Evolutionary conservation across 2,888 invertebrate species (phyloP), one percentile per base, ranked within the genome.

Genomic region (Masnerella sp.): DNA sequence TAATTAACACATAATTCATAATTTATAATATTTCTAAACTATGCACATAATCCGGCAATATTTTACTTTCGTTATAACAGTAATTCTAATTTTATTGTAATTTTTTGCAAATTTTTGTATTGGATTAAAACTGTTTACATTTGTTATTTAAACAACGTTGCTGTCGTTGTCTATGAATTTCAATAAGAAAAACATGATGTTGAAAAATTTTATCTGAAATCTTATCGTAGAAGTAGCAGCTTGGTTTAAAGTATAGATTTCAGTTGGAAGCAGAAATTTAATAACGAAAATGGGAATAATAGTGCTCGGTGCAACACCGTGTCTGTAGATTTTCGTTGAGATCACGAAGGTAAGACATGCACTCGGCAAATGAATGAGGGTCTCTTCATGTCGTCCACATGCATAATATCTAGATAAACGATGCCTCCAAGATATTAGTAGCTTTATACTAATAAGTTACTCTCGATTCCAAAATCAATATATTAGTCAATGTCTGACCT

Each of bases 331-430:
- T 69, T 61, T 59, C 54, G 15, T 58, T n/a, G 61, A 59, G 52
- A 61, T 61, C 61, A 32, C 28, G 42, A 54, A 61, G 61, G 59
- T 61, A 69, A 69, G 61, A 61, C 54, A 20, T 61, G 59, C 32
- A 61, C 54, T 56, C 69, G 25, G 61, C 40, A 61, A 69, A 61
- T 69, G 69, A 69, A 69, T 61, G 32, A 69, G 61, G 15, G 40
- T 70, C 61, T 62, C 70, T 70, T 56, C 62, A 56, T 18, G 69
- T 69, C 69, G 61, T 54, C 40, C 61, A 69, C 62, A 71, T 71
- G 58, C 64, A 71, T 64, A 64, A 64, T 51, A 70, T 64, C 56
- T 64, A 71, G 71, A 71, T 65, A 71, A 71, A 59, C 28, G 58
- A 59, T 52, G 59, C 64, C 51, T 52, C 14, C 12, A 25, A 52